Base-by-base conservation (phyloP, 1,140 invertebrate genomes). In the Euwallacea similis region DNA sequence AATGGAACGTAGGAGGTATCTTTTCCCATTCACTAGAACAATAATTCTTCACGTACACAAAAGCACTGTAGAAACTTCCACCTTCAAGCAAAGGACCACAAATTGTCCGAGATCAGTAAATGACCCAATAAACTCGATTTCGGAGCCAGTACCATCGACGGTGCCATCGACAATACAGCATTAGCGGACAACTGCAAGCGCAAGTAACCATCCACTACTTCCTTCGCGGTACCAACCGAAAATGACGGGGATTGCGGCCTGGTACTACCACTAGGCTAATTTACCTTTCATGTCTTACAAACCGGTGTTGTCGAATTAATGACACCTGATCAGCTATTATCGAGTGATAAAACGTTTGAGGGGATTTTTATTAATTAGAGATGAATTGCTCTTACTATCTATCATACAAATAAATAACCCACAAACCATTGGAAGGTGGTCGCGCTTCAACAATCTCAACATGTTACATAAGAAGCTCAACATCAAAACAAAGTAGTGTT, bases 401-500 rank as follows among this genome's bases (percentile, higher is more conserved):
- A 33, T 4, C 21, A 33, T 4, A 33, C 4, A 33, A 33, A 33
- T 4, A 33, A 33, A 33, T 33, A 33, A 33, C 21, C 21, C 4
- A 33, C 21, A 33, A 33, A 33, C 21, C 21, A 33, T 4, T 33
- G 21, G 21, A 33, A 33, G 21, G 21, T 33, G 21, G 21, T 33
- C 21, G 4, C 21, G 21, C 21, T 33, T 33, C 21, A 33, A 33
- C 21, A 33, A 4, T 33, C 21, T 33, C 15, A 59, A 11, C 55
- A 16, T 10, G 55, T 63, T 63, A 47, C 42, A 63, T 43, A 63
- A 63, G 61, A 46, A 65, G 15, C 33, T 9, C 21, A 13, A 65
- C 44, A 65, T 53, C 50, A 65, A 53, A 65, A 65, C 63, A 65
- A 65, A 65, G 63, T 65, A 10, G 43, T 42, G 63, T 65, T 65